phyloP scores from a whole-genome alignment of 2,797 vertebrate species.

The Etheostoma nigrum region DNA sequence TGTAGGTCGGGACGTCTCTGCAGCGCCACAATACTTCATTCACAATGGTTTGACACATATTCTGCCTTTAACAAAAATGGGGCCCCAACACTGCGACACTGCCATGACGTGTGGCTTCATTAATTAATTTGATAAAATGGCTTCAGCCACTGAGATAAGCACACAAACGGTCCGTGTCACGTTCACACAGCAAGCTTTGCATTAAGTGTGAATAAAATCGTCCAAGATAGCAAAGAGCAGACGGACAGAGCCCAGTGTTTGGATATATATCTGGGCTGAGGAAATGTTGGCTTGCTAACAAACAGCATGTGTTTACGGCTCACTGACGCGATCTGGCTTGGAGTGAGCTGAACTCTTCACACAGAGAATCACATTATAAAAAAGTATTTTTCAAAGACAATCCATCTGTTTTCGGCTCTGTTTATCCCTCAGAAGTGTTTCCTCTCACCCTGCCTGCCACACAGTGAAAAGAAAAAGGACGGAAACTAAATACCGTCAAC shows the following conservation, averaged over 20 bases:
- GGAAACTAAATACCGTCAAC: slow-evolving; percentile 16
- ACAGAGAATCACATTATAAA: slow-evolving; percentile 38
- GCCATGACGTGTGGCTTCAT: background rate
- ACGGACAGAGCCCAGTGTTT: slow-evolving; percentile 31
- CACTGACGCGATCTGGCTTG: slow-evolving; percentile 32
- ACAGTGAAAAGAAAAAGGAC: slow-evolving; percentile 18
- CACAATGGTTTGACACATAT: too few relatives aligned
- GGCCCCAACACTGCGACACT: too few relatives aligned
- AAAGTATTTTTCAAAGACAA: slow-evolving; percentile 33
- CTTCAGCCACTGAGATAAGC: background rate
- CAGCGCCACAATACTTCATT: too few relatives aligned
- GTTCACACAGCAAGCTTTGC: slow-evolving; percentile 6
- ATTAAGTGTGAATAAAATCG: slow-evolving; percentile 18
- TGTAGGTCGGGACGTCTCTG: too few relatives aligned
- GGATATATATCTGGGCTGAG: slow-evolving; percentile 8
- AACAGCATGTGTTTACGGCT: slow-evolving; percentile 48
- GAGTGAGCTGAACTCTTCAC: slow-evolving; percentile 44
- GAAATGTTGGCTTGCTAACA: slow-evolving; percentile 46
- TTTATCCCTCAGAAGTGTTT: slow-evolving; percentile 49
- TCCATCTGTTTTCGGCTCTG: slow-evolving; percentile 63
- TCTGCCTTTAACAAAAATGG: too few relatives aligned
- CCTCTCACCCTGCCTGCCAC: slow-evolving; percentile 37
- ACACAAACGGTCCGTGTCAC: background rate
- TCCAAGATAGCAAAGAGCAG: slow-evolving; percentile 24
- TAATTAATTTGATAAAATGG: background rate